Evolutionary conservation across 2,888 invertebrate species (phyloP).

Genomic region (Argyresthia albistria): DNA sequence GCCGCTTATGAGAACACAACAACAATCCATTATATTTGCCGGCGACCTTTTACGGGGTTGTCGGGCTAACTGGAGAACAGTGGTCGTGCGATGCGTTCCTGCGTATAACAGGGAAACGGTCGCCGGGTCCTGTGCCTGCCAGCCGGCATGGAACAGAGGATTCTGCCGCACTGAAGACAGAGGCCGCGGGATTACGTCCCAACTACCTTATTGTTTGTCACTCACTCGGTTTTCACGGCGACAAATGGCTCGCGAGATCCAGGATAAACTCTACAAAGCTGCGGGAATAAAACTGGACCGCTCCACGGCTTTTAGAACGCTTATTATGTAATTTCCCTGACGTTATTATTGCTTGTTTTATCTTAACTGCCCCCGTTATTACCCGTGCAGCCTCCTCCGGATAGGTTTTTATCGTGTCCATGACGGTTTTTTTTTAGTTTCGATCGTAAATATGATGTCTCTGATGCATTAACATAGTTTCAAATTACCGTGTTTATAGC

Average conservation of each 20-base stretch:
- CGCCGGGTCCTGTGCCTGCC: no score
- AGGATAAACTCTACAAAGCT: constrained; percentile 41
- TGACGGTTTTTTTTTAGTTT: background rate
- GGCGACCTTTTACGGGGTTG: constrained; percentile 47
- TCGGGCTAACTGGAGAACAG: constrained; percentile 25
- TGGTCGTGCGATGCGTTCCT: background rate
- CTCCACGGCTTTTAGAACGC: constrained; percentile 5
- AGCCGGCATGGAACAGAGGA: background rate
- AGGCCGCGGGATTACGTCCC: constrained; percentile 54
- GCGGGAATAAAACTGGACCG: constrained; percentile 47
- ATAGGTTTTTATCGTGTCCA: background rate
- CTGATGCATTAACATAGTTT: constrained; percentile 3
- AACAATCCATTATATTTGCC: constrained; percentile 60
- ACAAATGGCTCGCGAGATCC: constrained; percentile 57
- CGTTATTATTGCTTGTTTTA: constrained; percentile 9
- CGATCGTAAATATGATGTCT: constrained; percentile 2
- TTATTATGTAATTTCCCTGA: constrained; percentile 10
- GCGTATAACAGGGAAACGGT: no score
- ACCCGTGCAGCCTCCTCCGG: background rate
- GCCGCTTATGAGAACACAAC: constrained; percentile 63
- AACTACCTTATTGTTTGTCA: constrained; percentile 59
- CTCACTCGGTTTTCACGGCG: constrained; percentile 54
- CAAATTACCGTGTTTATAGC: background rate
- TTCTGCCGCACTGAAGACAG: constrained; percentile 9
- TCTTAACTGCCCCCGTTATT: constrained; percentile 9